These are phyloP conservation scores for Falcunculus frontatus DNA, from an alignment of 2,113 vertebrate genomes.

Conservation along the genomic window DNA sequence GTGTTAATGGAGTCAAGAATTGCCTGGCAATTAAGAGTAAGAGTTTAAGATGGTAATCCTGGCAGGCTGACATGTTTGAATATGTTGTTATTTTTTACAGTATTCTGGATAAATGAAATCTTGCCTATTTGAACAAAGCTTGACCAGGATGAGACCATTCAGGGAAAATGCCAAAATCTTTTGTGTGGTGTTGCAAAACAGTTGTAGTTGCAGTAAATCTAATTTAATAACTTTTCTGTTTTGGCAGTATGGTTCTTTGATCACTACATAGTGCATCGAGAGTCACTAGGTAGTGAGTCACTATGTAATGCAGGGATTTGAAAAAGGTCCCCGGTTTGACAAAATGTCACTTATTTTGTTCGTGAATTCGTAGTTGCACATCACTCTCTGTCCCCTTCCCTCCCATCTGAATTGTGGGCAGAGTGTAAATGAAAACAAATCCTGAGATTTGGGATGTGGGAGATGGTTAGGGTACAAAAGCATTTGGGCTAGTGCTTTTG, in stretches of 20 bases:
- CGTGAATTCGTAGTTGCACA: rapidly evolving
- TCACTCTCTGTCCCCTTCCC: neutral
- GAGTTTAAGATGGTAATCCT: neutral
- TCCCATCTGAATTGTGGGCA: neutral
- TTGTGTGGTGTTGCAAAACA: neutral
- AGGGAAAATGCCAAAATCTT: neutral
- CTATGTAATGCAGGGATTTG: neutral
- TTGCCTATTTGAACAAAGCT: neutral
- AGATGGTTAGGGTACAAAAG: neutral
- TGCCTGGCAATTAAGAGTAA: neutral
- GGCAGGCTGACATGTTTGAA: neutral
- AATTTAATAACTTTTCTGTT: neutral
- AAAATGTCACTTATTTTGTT: neutral
- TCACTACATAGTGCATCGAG: neutral
- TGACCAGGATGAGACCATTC: neutral
- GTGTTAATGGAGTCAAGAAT: neutral
- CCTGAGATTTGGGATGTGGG: neutral
- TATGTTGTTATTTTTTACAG: neutral
- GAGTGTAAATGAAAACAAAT: neutral
- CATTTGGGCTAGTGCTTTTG: neutral
- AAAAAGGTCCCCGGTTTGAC: neutral
- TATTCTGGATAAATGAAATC: neutral
- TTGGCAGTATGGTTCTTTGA: neutral
- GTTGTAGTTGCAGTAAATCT: neutral
- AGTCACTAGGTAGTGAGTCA: neutral